These are phyloP conservation scores for Dromiciops gliroides DNA, from an alignment of 2,113 vertebrate genomes.

Conservation along the genomic window DNA sequence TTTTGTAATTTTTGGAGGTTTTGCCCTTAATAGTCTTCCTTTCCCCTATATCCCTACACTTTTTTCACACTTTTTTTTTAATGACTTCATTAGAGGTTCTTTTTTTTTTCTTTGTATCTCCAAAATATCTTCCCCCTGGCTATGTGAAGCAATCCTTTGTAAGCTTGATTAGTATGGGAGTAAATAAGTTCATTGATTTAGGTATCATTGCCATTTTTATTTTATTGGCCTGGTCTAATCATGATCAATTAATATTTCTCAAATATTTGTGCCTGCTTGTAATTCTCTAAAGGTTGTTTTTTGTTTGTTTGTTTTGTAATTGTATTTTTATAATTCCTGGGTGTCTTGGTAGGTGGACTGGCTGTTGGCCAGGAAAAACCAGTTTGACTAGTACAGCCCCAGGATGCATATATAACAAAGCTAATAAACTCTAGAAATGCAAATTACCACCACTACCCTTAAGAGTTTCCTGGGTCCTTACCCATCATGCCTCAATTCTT, in stretches of 20 bases:
- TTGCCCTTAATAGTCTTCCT: neutral
- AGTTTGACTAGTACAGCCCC: neutral
- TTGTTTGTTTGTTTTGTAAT: too few species aligned
- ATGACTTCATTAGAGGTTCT: neutral
- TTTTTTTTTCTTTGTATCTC: neutral
- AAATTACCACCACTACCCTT: neutral
- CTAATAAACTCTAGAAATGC: neutral
- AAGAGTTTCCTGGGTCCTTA: neutral
- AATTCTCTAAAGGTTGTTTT: neutral
- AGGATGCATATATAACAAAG: neutral
- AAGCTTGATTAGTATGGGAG: neutral
- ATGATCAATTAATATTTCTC: neutral
- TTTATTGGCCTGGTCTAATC: neutral
- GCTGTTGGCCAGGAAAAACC: neutral
- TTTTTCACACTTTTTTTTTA: neutral
- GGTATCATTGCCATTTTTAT: neutral
- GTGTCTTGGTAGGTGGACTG: neutral
- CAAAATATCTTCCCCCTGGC: neutral
- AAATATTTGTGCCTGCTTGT: neutral
- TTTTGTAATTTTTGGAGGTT: neutral
- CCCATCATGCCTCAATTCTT: neutral
- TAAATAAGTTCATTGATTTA: neutral
- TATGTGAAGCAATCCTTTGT: neutral
- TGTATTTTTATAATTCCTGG: neutral
- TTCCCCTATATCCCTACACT: neutral